Base-by-base conservation (phyloP, 2,888 invertebrate species). In the Priocnemis perturbator region DNA sequence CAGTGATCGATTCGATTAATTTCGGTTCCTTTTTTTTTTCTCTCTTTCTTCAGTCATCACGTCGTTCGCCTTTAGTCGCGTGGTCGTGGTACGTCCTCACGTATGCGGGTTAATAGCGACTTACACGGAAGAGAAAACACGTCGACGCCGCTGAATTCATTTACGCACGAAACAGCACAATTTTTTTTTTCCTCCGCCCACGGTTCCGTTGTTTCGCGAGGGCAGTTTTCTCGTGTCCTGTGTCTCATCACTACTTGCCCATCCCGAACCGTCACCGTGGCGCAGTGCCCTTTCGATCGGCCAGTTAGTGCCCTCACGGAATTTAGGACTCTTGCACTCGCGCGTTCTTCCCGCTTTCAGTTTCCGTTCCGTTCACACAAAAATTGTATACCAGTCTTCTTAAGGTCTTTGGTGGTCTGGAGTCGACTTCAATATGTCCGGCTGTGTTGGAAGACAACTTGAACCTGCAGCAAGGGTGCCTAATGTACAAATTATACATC, bases 391-490 rank as follows among this genome's bases (percentile, higher is more conserved):
- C 71, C 73, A 70, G 75, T 63, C 53, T 74, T 81, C 83, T 86
- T 84, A 89, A 82, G 88, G 88, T 78, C 91, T 89, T 87, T 94
- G 94, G 87, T 96, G 96, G 87, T 96, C 96, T 7, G 96, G 96
- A 2, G 96, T 96, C 15, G 96, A 95, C 86, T 96, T 96, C 52
- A 96, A 89, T 80, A 96, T 95, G 86, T 96, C 96, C 1, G 96
- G 96, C 86, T 95, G 95, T 23, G 93, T 93, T 78, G 89, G 89
- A 83, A 89, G 85, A 83, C 88, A 88, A 79, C 87, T 88, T 67
- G 89, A 87, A 81, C 88, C 89, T 88, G 60, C 50, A 81, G 81
- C 48, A 62, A 44, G 17, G 72, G 57, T 37, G 47, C 61, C 47
- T 53, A 5, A 53, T 64, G 62, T 58, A 19, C 37, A 58, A 37